phyloP scores from a whole-genome alignment of 2,113 vertebrate genomes.

The Myiozetetes cayanensis region DNA sequence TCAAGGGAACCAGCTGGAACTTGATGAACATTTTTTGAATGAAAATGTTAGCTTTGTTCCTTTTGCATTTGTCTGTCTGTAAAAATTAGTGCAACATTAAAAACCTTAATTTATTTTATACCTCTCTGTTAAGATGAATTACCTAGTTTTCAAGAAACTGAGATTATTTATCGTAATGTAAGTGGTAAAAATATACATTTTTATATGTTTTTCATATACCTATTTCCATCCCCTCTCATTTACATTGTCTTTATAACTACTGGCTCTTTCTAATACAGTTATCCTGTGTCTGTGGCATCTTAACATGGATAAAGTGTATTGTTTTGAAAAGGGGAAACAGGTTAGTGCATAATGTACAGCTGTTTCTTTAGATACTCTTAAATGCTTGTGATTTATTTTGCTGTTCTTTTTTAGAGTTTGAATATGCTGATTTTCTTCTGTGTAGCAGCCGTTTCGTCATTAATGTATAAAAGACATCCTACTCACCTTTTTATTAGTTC shows the following conservation, averaged over 20 bases:
- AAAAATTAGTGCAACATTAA: background rate
- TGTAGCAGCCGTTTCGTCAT: background rate
- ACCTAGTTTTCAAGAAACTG: background rate
- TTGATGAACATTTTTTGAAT: background rate
- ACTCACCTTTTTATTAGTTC: background rate
- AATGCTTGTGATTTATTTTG: background rate
- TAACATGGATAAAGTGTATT: background rate
- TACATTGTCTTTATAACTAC: background rate
- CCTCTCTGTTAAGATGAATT: background rate
- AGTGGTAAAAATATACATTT: background rate
- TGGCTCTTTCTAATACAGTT: background rate
- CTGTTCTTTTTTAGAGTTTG: background rate
- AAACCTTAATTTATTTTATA: background rate
- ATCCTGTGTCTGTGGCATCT: background rate
- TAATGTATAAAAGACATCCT: background rate
- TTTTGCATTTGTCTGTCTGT: background rate
- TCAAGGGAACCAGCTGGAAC: background rate
- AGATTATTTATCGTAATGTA: background rate
- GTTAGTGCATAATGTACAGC: background rate
- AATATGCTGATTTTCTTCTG: background rate
- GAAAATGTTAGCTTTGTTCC: background rate
- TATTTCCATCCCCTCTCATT: background rate
- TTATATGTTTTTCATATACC: background rate
- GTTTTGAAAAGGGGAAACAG: slow-evolving; percentile 15
- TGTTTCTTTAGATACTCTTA: background rate